Conservation (phyloP, 2,888 invertebrate species). For the Rotaria sp. region DNA sequence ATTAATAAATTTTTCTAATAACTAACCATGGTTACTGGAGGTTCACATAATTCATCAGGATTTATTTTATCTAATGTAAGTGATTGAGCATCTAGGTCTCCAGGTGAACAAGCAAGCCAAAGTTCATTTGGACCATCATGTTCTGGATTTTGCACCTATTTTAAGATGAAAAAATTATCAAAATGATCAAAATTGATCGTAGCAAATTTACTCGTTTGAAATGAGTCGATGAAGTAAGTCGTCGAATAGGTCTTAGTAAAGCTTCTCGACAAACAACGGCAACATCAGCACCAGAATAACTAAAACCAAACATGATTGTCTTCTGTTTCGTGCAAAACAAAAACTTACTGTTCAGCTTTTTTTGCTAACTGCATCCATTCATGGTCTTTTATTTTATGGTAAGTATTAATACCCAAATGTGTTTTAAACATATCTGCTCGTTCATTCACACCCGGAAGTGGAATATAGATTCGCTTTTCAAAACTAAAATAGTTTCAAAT, state of each 20-base stretch:
- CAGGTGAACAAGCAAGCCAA: constrained; percentile 89
- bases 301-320: neutral
- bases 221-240: constrained; percentile 95
- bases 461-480: constrained; percentile 77
- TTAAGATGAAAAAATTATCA: neutral
- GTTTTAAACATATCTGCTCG: constrained; percentile 86
- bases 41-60: constrained; percentile 87
- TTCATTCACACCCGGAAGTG: constrained; percentile 87
- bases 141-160: constrained; percentile 62
- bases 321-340: no score
- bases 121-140: constrained; percentile 68
- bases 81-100: constrained; percentile 81
- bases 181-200: constrained; percentile 50
- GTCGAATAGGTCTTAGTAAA: constrained; percentile 94
- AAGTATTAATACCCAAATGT: constrained; percentile 74
- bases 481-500: constrained; percentile 64
- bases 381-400: neutral
- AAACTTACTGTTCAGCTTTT: neutral
- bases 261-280: constrained; percentile 89
- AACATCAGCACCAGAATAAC: constrained; percentile 97
- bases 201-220: constrained; percentile 65
- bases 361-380: neutral
- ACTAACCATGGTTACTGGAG: constrained; percentile 81
- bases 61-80: constrained; percentile 97
- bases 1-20: no score